Percentiles rank a stretch among this genome's conserved stretches.
Conservation (phyloP, 1,140 invertebrate species). For the Drosophila elegans region DNA sequence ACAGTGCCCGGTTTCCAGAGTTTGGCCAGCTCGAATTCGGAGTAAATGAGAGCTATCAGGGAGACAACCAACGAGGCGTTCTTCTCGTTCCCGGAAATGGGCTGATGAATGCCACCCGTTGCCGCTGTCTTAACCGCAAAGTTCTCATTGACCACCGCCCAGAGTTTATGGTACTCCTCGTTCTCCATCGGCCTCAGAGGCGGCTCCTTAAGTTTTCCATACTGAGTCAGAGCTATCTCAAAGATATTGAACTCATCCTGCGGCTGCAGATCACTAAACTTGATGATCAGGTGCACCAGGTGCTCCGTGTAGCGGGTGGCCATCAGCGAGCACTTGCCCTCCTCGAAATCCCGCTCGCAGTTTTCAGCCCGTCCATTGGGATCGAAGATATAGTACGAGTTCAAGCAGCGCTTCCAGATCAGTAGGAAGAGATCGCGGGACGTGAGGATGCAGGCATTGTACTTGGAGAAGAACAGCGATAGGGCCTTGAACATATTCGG, state of each 20-base stretch:
- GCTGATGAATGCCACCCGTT: conserved; percentile 69
- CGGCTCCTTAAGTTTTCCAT: conserved; percentile 64
- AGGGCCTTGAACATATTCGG: conserved; percentile 77
- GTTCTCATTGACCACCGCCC: conserved; percentile 76
- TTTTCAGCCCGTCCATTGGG: conserved; percentile 70
- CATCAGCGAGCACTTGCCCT: conserved; percentile 76
- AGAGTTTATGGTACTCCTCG: conserved; percentile 55
- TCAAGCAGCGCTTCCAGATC: conserved; percentile 78
- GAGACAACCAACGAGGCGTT: conserved; percentile 76
- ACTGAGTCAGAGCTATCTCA: conserved; percentile 67
- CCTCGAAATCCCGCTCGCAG: conserved; percentile 62
- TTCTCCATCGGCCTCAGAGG: conserved; percentile 15
- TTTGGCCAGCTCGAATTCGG: conserved; percentile 68
- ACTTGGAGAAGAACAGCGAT: conserved; percentile 70
- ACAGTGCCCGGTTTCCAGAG: conserved; percentile 65
- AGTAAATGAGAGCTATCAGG: conserved; percentile 70
- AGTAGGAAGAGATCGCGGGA: conserved; percentile 69
- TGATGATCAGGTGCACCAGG: conserved; percentile 71
- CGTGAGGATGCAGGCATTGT: conserved; percentile 72
- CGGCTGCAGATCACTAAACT: conserved; percentile 58
- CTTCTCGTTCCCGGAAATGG: conserved; percentile 66
- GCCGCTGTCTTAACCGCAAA: conserved; percentile 72
- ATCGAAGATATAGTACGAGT: conserved; percentile 80
- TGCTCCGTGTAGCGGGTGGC: conserved; percentile 67
- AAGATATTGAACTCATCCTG: conserved; percentile 70